Evolutionary conservation across 2,888 invertebrate species (phyloP).

Genomic region (Mimumesa dahlbomi): DNA sequence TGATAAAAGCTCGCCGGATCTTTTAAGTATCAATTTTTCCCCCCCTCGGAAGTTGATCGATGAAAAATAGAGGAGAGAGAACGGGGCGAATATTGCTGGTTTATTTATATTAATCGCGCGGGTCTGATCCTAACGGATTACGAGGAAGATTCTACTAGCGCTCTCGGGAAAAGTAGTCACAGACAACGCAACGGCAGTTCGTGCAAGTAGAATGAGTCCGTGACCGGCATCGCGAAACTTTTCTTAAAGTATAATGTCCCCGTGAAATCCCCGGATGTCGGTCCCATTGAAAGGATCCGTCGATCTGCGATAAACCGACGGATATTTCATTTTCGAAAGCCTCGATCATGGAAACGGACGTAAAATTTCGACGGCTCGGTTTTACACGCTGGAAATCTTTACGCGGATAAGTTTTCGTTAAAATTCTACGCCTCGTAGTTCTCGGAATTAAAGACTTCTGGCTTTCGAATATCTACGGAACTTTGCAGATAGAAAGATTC

Average conservation of each 20-base stretch:
- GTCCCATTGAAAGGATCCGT: slow-evolving; percentile 11
- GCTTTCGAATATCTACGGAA: too few species aligned
- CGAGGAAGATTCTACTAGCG: slow-evolving; percentile 3
- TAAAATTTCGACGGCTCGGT: too few species aligned
- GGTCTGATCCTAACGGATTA: neutral
- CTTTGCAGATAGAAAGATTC: too few species aligned
- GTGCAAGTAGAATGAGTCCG: neutral
- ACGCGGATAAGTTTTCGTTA: too few species aligned
- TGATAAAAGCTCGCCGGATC: neutral
- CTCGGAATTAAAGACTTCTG: too few species aligned
- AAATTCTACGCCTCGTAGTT: too few species aligned
- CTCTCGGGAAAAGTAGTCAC: neutral
- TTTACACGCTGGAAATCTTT: too few species aligned
- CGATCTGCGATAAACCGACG: slow-evolving; percentile 19
- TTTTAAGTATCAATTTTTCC: neutral
- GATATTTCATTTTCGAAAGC: slow-evolving; percentile 1
- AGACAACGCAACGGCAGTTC: slow-evolving; percentile 15
- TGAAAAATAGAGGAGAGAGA: too few species aligned
- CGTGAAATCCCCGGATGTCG: slow-evolving; percentile 6
- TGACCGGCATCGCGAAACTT: slow-evolving; percentile 36
- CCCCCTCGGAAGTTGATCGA: too few species aligned
- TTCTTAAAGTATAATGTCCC: slow-evolving; percentile 28
- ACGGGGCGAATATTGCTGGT: neutral
- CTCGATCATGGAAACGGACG: too few species aligned
- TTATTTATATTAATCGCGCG: neutral